Base-by-base conservation (phyloP, 2,888 invertebrate species). In the Heliconius ismenius region DNA sequence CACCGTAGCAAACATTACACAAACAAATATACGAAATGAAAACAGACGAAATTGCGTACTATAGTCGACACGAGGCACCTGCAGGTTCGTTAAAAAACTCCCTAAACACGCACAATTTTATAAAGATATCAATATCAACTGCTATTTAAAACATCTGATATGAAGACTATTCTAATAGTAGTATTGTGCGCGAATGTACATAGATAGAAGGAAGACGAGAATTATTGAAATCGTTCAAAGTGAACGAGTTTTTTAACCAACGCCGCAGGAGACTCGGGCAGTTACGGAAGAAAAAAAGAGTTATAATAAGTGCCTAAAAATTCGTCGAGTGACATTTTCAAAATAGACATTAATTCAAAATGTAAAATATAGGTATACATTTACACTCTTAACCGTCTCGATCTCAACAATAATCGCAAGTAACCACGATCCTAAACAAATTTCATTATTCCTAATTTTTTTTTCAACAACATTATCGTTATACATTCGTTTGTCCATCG, bases 351-450 rank as follows among this genome's bases (percentile, higher is more conserved):
- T 26, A 85, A 91, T 86, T 88, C 85, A 83, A 89, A 90, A 90
- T 91, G 89, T 89, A 90, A 92, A 91, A 91, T 92, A 92, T 92
- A 89, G 91, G 91, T 92, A 89, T 91, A 92, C 92, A 92, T 81
- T 81, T 82, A 83, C 84, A 78, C 82, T 81, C 15, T 64, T 39
- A 28, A 32, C 67, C 70, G 70, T n/a, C 73, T 67, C 43, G 67
- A 58, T 63, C 24, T 28, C 68, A 73, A 73, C 73, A 43, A 63
- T 11, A 39, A 73, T 21, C 73, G 58, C 32, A 24, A 28, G 18
- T 73, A 62, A 36, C 60, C 73, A 43, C 60, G 67, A 64, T 60
- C 28, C 28, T 73, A 65, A 58, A n/a, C 58, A 58, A 60, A 28
- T 64, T 32, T 6, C 39, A 4, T 21, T 76, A 64, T 70, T 60